These are phyloP conservation scores for Samia ricini DNA, from an alignment of 1,140 invertebrate genomes.

Conservation along the genomic window DNA sequence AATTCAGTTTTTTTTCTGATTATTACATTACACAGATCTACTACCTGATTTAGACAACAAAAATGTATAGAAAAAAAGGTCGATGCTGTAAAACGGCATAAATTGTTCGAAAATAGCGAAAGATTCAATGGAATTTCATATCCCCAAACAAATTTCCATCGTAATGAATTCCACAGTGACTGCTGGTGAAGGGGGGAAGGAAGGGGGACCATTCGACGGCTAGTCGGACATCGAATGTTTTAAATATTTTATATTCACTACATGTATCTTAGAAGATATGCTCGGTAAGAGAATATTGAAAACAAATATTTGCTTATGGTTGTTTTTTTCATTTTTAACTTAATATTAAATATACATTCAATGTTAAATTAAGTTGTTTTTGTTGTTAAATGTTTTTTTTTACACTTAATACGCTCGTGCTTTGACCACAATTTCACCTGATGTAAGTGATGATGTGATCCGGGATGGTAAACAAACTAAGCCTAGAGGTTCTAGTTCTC, in stretches of 20 bases:
- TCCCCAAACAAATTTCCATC: slow-evolving; percentile 1
- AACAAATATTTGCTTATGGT: neutral
- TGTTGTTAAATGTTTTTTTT: too few species aligned
- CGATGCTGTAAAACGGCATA: neutral
- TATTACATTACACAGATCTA: too few species aligned
- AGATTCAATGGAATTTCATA: slow-evolving; percentile 5
- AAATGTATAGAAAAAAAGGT: neutral
- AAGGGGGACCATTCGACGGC: neutral
- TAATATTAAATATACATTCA: too few species aligned
- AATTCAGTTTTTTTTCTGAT: too few species aligned
- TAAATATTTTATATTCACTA: slow-evolving; percentile 1
- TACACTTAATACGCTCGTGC: too few species aligned
- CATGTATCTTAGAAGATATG: neutral
- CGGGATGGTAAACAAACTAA: too few species aligned
- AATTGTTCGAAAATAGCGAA: slow-evolving; percentile 6
- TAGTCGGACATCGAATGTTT: neutral
- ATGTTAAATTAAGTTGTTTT: too few species aligned
- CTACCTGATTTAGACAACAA: too few species aligned
- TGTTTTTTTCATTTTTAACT: too few species aligned
- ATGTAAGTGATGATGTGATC: too few species aligned
- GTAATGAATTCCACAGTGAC: slow-evolving; percentile 2
- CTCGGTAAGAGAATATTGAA: neutral
- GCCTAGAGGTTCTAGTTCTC: too few species aligned
- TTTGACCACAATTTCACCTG: too few species aligned
- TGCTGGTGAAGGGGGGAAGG: neutral